phyloP scores from a whole-genome alignment of 30 jellyfish, hydroid and myxozoan genomes.

The Hydractinia symbiolongicarpus region DNA sequence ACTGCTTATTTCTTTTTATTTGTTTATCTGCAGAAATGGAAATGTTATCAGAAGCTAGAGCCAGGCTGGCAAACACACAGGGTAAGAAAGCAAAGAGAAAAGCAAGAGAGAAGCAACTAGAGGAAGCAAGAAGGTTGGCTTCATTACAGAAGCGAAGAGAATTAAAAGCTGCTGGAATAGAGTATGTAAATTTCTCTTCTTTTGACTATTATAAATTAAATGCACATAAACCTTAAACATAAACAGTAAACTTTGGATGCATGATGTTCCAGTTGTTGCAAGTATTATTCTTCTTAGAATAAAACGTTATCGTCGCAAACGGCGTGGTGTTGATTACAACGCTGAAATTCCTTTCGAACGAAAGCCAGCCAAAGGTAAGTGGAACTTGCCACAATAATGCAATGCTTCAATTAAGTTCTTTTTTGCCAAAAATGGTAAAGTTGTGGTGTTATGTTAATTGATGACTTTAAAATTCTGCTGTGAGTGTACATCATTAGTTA shows the following conservation, averaged over 20 bases:
- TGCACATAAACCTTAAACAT: too few species aligned
- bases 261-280: too few species aligned
- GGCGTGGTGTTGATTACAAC: conserved; percentile 90
- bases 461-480: too few species aligned
- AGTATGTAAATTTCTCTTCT: conserved; percentile 35
- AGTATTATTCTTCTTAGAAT: conserved; percentile 36
- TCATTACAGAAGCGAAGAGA: conserved; percentile 96
- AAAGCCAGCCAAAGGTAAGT: conserved; percentile 97
- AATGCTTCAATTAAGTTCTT: too few species aligned
- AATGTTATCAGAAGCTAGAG: conserved; percentile 99
- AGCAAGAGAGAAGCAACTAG: conserved; percentile 98
- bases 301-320: conserved; percentile 67
- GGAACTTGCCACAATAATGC: too few species aligned
- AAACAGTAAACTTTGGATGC: too few species aligned
- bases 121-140: conserved; percentile 97
- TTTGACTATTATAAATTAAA: not conserved
- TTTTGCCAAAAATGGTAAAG: too few species aligned
- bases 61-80: conserved; percentile 99
- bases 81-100: conserved; percentile 99
- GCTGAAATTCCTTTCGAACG: conserved; percentile 97
- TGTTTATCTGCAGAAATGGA: conserved; percentile 61
- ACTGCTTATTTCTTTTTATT: too few species aligned
- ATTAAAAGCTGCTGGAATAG: conserved; percentile 96
- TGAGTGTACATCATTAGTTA: too few species aligned
- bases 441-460: too few species aligned